Percentiles rank a stretch among this genome's conserved stretches.
These are phyloP conservation scores for Tipula vernalis DNA, from an alignment of 2,888 invertebrate genomes.

Conservation along the genomic window DNA sequence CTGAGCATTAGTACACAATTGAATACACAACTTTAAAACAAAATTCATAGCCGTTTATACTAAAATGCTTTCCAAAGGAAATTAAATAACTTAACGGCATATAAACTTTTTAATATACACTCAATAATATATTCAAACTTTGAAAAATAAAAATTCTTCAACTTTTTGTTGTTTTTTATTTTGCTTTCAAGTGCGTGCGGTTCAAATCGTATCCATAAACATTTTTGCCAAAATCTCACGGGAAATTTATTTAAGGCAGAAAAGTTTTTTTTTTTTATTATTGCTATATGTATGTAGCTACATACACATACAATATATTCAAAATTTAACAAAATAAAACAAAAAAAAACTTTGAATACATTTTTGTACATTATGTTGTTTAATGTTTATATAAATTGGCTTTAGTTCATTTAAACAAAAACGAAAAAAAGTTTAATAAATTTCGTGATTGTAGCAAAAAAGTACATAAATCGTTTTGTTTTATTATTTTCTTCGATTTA, in stretches of 20 bases:
- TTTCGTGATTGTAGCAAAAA: neutral
- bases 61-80: neutral
- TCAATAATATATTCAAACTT: neutral
- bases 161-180: neutral
- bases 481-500: neutral
- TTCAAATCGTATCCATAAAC: neutral
- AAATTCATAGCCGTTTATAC: too few species aligned
- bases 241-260: neutral
- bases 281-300: neutral
- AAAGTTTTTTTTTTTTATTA: neutral
- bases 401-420: neutral
- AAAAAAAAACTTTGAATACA: neutral
- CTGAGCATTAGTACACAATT: too few species aligned
- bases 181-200: neutral
- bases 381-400: neutral
- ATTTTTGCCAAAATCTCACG: neutral
- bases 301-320: neutral
- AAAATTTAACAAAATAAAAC: neutral
- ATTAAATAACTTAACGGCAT: neutral
- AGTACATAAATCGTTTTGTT: neutral
- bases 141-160: neutral
- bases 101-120: neutral
- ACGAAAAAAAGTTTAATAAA: neutral
- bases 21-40: too few species aligned
- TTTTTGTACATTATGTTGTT: neutral